phyloP scores from a whole-genome alignment of 35 echinoderm and acorn worm species.

The Strongylocentrotus purpuratus region DNA sequence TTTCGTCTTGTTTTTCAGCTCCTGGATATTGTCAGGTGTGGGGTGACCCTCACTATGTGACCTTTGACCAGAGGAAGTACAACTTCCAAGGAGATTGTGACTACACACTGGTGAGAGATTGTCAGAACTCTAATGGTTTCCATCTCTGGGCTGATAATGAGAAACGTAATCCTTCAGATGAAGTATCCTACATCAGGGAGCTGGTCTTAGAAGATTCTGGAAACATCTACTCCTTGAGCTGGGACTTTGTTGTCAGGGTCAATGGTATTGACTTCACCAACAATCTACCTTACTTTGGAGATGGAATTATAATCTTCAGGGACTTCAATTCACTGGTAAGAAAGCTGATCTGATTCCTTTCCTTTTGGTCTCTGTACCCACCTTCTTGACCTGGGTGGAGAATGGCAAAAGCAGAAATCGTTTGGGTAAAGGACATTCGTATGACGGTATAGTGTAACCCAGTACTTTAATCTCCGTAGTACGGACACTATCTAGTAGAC shows the following conservation, averaged over 20 bases:
- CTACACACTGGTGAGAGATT: constrained; percentile 82
- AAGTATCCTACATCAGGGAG: constrained; percentile 57
- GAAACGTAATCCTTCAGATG: constrained; percentile 68
- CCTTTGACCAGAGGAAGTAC: constrained; percentile 69
- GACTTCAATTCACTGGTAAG: constrained; percentile 36
- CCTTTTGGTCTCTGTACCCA: no score
- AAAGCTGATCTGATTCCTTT: no score
- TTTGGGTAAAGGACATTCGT: no score
- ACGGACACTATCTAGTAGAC: no score
- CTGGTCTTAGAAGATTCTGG: constrained; percentile 55
- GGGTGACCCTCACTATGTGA: constrained; percentile 86
- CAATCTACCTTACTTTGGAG: constrained; percentile 35
- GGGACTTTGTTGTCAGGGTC: constrained; percentile 53
- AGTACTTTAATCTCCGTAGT: no score
- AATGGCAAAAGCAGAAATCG: no score
- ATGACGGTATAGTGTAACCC: no score
- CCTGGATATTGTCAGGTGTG: constrained; percentile 65
- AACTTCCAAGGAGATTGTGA: constrained; percentile 90
- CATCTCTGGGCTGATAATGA: constrained; percentile 73
- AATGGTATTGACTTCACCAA: constrained; percentile 46
- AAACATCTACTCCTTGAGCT: constrained; percentile 58
- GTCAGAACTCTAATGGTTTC: constrained; percentile 49
- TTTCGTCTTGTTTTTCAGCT: constrained; percentile 24
- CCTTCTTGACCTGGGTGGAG: not conserved
- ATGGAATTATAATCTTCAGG: constrained; percentile 16